Evolutionary conservation across 2,113 vertebrate species (phyloP), one percentile per base, ranked within the genome.

Genomic region (Takifugu bimaculatus): DNA sequence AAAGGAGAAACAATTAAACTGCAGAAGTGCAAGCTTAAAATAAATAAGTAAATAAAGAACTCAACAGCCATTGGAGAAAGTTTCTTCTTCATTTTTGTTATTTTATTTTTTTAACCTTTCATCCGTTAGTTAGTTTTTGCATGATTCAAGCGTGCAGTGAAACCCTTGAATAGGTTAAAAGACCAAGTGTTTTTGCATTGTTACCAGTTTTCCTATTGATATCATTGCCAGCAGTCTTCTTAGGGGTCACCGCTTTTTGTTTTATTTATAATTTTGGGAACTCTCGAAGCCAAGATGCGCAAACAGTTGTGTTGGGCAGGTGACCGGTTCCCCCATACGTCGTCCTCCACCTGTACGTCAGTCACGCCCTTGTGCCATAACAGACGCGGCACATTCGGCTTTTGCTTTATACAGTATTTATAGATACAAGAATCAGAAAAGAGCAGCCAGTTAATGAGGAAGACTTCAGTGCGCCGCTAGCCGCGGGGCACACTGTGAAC

Each of bases 401-500:
- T 70, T 83, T 64, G 29, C 49, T 81, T 71, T 71, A 74, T 75
- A 71, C 74, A 83, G 77, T 70, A 77, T 77, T 78, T 75, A 83
- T 79, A 76, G 65, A 78, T 66, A 69, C 60, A 75, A 55, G 62
- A 70, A 70, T 65, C 59, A 68, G 63, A 72, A 65, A 68, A 55
- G 61, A 83, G 55, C 68, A 82, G 68, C 54, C 63, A 50, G 72
- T 83, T 81, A 86, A 89, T 85, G 84, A 81, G 80, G 80, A 85
- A 72, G 75, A 81, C 74, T 78, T 81, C 60, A 85, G 78, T 78
- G 61, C 81, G 75, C 69, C 66, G 73, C 28, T 75, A 72, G 77
- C 85, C 72, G 71, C 51, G 26, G 80, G 82, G 79, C 74, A 80
- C 65, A 63, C 64, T 50, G 55, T 51, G 59, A 74, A 63, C 63